Percentiles rank a stretch among this genome's conserved stretches.
phyloP scores from a whole-genome alignment of 2,888 invertebrate species.

The Melipona bicolor region DNA sequence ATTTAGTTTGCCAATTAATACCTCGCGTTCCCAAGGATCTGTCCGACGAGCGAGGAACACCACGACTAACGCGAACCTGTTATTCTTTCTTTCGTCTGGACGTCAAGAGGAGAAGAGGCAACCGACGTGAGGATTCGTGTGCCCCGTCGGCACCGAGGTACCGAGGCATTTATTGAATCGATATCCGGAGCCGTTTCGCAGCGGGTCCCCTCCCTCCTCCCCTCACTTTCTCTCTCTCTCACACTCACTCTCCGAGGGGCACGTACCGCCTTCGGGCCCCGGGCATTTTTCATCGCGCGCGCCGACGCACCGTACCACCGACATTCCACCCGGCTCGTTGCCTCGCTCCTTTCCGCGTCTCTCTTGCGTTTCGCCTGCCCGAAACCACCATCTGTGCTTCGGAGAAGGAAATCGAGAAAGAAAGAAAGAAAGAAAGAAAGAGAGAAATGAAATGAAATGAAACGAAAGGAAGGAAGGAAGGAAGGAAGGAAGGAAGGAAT shows the following conservation, averaged over 20 bases:
- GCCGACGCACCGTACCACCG: slow-evolving; percentile 67
- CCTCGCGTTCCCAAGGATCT: slow-evolving; percentile 54
- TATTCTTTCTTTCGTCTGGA: slow-evolving; percentile 31
- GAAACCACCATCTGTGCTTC: background rate
- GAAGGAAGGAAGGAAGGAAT: background rate
- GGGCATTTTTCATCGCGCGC: slow-evolving; percentile 76
- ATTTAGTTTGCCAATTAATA: slow-evolving; percentile 74
- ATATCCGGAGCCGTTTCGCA: slow-evolving; percentile 75
- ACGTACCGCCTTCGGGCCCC: slow-evolving; percentile 73
- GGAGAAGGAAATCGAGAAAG: background rate
- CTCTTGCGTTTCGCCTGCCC: slow-evolving; percentile 7
- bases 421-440: background rate
- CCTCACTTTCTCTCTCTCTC: background rate
- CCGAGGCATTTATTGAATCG: slow-evolving; percentile 76
- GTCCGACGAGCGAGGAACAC: slow-evolving; percentile 9
- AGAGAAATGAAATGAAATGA: background rate
- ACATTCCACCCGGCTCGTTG: slow-evolving; percentile 62
- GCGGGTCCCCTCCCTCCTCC: slow-evolving; percentile 61
- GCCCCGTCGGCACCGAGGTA: slow-evolving; percentile 37
- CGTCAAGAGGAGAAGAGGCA: slow-evolving; percentile 7
- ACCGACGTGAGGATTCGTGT: slow-evolving; percentile 37
- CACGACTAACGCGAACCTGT: slow-evolving; percentile 12
- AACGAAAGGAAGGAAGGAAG: background rate
- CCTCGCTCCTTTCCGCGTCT: slow-evolving; percentile 37
- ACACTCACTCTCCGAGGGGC: slow-evolving; percentile 58